phyloP scores from a whole-genome alignment of 2,888 invertebrate species.

The Chloromyia formosa region DNA sequence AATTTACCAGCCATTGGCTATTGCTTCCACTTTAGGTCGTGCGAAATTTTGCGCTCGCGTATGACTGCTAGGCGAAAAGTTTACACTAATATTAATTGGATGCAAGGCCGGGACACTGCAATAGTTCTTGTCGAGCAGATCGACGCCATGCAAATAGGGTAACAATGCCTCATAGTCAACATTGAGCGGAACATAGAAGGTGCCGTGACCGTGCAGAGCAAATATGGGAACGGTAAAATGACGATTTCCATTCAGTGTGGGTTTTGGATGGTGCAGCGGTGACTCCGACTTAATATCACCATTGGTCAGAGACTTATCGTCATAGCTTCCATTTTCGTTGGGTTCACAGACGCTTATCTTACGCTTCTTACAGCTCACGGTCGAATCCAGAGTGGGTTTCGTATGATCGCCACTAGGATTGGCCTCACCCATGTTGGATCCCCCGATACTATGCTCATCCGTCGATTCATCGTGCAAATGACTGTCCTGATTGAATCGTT shows the following conservation, averaged over 20 bases:
- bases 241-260: slow-evolving; percentile 48
- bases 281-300: slow-evolving; percentile 50
- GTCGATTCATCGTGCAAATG: slow-evolving; percentile 64
- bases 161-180: slow-evolving; percentile 78
- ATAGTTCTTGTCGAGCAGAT: slow-evolving; percentile 67
- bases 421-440: slow-evolving; percentile 1
- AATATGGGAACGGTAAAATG: slow-evolving; percentile 81
- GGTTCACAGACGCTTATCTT: slow-evolving; percentile 32
- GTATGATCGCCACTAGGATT: slow-evolving; percentile 14
- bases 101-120: slow-evolving; percentile 72
- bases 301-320: slow-evolving; percentile 27
- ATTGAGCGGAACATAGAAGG: slow-evolving; percentile 87
- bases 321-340: slow-evolving; percentile 26
- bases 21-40: slow-evolving; percentile 59
- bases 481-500: slow-evolving; percentile 76
- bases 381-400: background rate
- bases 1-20: slow-evolving; percentile 61
- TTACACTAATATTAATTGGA: slow-evolving; percentile 91
- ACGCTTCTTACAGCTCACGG: slow-evolving; percentile 35
- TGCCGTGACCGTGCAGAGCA: slow-evolving; percentile 87
- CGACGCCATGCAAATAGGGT: slow-evolving; percentile 73
- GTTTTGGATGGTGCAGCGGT: slow-evolving; percentile 40
- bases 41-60: slow-evolving; percentile 26
- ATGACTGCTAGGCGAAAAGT: slow-evolving; percentile 66
- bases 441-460: slow-evolving; percentile 61